Conservation (phyloP, 2,888 invertebrate genomes). For the Allygus modestus region DNA sequence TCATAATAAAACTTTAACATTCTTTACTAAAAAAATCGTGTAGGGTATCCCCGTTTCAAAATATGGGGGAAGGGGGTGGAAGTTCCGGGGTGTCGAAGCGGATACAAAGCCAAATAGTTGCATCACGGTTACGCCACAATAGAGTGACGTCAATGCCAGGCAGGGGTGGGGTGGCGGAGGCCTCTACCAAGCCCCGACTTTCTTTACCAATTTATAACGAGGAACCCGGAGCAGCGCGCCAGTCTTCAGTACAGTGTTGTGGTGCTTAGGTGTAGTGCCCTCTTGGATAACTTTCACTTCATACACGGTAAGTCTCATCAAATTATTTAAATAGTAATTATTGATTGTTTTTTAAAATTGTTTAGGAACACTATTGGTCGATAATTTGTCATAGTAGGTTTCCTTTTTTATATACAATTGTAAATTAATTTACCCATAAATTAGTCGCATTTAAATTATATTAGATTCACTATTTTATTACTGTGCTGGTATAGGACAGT, state of each 20-base stretch:
- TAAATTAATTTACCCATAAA: no score
- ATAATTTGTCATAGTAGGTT: not conserved
- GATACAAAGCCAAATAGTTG: not conserved
- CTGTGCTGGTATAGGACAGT: no score
- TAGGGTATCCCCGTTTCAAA: conserved; percentile 4
- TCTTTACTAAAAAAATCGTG: not conserved
- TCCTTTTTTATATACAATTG: not conserved
- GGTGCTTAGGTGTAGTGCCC: conserved; percentile 31
- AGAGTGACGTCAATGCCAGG: conserved; percentile 7
- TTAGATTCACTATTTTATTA: no score
- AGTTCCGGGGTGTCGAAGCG: conserved; percentile 23
- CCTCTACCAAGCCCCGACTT: conserved; percentile 5
- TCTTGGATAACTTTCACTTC: conserved; percentile 53
- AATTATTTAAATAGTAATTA: not conserved
- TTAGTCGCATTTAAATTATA: no score
- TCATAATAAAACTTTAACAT: no score
- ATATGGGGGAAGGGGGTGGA: not conserved
- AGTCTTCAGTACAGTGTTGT: conserved; percentile 31
- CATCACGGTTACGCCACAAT: conserved; percentile 9
- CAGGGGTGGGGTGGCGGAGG: not conserved
- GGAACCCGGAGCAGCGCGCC: conserved; percentile 17
- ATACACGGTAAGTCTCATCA: conserved; percentile 39
- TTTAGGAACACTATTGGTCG: not conserved
- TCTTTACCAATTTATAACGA: conserved; percentile 58
- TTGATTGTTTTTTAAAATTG: not conserved